Conservation (phyloP, 2,888 invertebrate species). For the Pycnomerus fuliginosus region DNA sequence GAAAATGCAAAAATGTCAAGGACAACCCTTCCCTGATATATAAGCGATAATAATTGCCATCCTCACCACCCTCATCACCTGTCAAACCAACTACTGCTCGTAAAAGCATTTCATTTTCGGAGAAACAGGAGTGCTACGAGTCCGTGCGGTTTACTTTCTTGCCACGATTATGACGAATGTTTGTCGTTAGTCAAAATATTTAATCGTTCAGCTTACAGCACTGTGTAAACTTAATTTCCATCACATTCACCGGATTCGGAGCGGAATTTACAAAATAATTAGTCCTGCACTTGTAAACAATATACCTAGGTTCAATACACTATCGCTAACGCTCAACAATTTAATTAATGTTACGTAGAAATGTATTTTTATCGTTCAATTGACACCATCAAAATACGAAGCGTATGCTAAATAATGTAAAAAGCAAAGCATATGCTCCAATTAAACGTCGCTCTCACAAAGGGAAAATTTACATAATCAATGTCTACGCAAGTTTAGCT, state of each 20-base stretch:
- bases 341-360: no score
- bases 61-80: constrained; percentile 23
- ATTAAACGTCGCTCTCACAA: not conserved
- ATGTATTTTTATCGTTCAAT: no score
- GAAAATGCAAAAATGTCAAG: constrained; percentile 26
- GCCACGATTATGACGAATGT: constrained; percentile 21
- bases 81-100: constrained; percentile 15
- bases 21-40: constrained; percentile 16
- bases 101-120: constrained; percentile 21
- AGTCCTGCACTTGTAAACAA: no score
- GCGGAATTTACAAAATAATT: no score
- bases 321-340: no score
- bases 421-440: not conserved
- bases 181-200: constrained; percentile 19
- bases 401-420: not conserved
- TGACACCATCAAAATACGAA: not conserved
- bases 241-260: no score
- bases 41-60: constrained; percentile 20
- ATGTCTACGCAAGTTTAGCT: not conserved
- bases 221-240: constrained; percentile 13
- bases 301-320: no score
- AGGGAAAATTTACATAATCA: not conserved
- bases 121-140: constrained; percentile 20
- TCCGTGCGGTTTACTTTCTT: constrained; percentile 17
- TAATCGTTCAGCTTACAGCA: constrained; percentile 8